phyloP scores from a whole-genome alignment of 2,888 invertebrate species.

The Xanthia icteritia region DNA sequence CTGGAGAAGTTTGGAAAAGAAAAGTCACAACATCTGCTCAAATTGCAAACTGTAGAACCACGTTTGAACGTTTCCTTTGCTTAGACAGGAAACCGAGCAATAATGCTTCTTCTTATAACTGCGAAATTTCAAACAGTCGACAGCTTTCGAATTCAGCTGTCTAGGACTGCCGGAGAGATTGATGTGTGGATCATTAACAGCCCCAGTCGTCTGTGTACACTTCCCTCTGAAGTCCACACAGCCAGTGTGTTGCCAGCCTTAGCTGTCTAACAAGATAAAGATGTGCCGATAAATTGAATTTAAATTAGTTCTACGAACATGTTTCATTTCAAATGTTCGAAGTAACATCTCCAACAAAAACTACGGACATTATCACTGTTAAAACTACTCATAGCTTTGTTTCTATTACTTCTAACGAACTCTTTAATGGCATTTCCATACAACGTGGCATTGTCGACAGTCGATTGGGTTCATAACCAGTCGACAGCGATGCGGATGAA shows the following conservation, averaged over 20 bases:
- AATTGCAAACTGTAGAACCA: neutral
- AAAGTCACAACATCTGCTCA: neutral
- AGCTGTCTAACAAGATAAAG: conserved; percentile 54
- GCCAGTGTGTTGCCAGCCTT: conserved; percentile 40
- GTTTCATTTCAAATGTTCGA: conserved; percentile 42
- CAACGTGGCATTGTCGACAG: neutral
- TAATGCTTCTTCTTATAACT: conserved; percentile 55
- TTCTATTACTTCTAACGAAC: conserved; percentile 13
- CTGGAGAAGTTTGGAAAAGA: neutral
- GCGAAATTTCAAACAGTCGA: conserved; percentile 46
- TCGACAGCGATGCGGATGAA: neutral
- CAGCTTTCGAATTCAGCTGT: conserved; percentile 58
- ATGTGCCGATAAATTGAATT: conserved; percentile 59
- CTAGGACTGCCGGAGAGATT: conserved; percentile 45
- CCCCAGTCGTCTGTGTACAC: conserved; percentile 32
- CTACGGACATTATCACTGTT: neutral
- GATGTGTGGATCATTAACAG: conserved; percentile 63
- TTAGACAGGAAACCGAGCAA: conserved; percentile 33
- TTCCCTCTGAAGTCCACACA: conserved; percentile 38
- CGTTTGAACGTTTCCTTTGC: conserved; percentile 21
- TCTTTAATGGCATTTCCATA: neutral
- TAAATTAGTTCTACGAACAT: conserved; percentile 44
- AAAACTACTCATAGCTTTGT: neutral
- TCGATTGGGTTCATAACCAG: neutral
- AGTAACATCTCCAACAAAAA: conserved; percentile 7